Conservation (phyloP, 1,140 invertebrate genomes). For the Drosophila obscura region DNA sequence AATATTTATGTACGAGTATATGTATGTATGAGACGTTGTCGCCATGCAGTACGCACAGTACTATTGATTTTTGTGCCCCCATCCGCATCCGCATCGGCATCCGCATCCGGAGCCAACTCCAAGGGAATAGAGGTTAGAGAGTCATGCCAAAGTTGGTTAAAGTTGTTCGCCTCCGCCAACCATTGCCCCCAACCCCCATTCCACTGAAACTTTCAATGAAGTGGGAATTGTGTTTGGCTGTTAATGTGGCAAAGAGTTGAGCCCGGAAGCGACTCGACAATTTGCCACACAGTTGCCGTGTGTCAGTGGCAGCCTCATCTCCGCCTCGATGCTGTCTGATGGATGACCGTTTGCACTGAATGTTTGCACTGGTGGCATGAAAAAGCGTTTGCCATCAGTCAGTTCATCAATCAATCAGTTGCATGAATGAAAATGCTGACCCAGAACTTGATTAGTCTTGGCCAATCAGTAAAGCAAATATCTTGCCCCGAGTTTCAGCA, state of each 20-base stretch:
- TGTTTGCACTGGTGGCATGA: slow-evolving; percentile 40
- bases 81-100: neutral
- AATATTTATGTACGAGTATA: slow-evolving; percentile 31
- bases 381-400: slow-evolving; percentile 31
- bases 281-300: slow-evolving; percentile 31
- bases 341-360: slow-evolving; percentile 54
- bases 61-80: slow-evolving; percentile 63
- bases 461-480: slow-evolving; percentile 66
- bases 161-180: slow-evolving; percentile 34
- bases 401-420: slow-evolving; percentile 55
- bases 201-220: slow-evolving; percentile 54
- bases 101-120: neutral
- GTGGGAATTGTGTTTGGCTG: slow-evolving; percentile 20
- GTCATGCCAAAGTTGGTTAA: slow-evolving; percentile 65
- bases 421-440: slow-evolving; percentile 52
- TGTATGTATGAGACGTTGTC: slow-evolving; percentile 14
- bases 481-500: slow-evolving; percentile 25
- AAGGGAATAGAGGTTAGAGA: slow-evolving; percentile 14
- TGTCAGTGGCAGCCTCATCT: slow-evolving; percentile 37
- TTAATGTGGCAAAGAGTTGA: slow-evolving; percentile 45
- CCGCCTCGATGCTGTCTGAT: slow-evolving; percentile 43
- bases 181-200: neutral
- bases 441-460: slow-evolving; percentile 49
- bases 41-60: slow-evolving; percentile 13
- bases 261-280: slow-evolving; percentile 31